Evolutionary conservation across 2,797 vertebrate genomes (phyloP).

Genomic region (Hyperoplus lanceolatus): DNA sequence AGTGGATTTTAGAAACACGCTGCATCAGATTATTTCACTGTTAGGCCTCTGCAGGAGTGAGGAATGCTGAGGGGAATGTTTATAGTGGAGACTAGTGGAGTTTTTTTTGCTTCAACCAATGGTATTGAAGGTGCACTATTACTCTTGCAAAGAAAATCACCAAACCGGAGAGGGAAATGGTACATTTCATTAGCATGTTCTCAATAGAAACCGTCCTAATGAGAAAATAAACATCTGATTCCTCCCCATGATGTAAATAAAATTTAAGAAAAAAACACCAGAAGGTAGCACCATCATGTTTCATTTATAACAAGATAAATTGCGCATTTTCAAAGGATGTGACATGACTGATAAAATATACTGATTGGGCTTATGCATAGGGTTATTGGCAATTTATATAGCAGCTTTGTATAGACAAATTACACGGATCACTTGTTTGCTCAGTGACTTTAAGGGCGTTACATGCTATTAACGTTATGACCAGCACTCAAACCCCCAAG

Average conservation of each 20-base stretch:
- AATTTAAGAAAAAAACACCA: neutral
- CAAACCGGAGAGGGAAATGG: neutral
- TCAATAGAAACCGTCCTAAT: constrained; percentile 14
- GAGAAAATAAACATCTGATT: neutral
- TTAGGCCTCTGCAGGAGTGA: constrained; percentile 24
- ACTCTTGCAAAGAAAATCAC: neutral
- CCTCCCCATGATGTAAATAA: neutral
- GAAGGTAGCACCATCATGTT: no score
- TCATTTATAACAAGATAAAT: neutral
- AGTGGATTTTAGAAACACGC: constrained; percentile 49
- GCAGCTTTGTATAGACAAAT: constrained; percentile 18
- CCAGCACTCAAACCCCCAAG: constrained; percentile 18
- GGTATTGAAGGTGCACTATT: neutral
- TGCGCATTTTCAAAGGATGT: constrained; percentile 4
- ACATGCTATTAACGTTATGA: constrained; percentile 22
- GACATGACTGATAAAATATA: neutral
- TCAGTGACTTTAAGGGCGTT: constrained; percentile 35
- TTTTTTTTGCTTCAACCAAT: neutral
- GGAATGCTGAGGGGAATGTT: constrained; percentile 15
- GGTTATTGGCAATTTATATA: neutral
- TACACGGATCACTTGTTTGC: constrained; percentile 35
- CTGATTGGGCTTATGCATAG: neutral
- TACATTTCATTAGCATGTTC: neutral
- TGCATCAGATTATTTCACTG: constrained; percentile 48
- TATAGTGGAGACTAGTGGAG: neutral